phyloP scores from a whole-genome alignment of 37 sponge, comb jelly and placozoan species.

The Aplysina aerophoba region DNA sequence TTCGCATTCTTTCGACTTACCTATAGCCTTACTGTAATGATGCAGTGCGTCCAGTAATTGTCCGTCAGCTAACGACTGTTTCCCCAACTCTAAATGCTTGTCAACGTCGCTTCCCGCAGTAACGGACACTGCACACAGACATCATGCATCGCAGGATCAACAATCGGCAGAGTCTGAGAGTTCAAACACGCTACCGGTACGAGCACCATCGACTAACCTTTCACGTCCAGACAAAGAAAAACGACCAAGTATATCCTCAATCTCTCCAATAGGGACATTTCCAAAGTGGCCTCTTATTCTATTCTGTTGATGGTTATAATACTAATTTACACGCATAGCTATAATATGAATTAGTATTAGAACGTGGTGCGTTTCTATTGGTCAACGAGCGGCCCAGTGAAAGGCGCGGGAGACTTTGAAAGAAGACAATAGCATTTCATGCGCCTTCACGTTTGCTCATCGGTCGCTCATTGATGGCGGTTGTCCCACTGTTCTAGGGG shows the following conservation, averaged over 20 bases:
- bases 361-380: conserved; percentile 20
- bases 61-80: conserved; percentile 78
- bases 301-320: too few species aligned
- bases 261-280: background rate
- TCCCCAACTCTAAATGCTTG: conserved; percentile 86
- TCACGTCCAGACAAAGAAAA: conserved; percentile 60
- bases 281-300: too few species aligned
- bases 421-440: too few species aligned
- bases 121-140: too few species aligned
- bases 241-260: conserved; percentile 35
- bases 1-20: conserved; percentile 47
- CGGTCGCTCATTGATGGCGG: too few species aligned
- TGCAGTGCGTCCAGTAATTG: conserved; percentile 81
- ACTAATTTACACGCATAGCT: too few species aligned
- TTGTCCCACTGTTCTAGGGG: too few species aligned
- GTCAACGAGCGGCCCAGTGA: background rate
- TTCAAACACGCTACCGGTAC: background rate
- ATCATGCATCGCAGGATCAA: too few species aligned
- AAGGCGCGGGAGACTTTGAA: too few species aligned
- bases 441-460: too few species aligned
- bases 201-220: conserved; percentile 19
- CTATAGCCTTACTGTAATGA: conserved; percentile 90
- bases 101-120: conserved; percentile 32
- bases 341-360: conserved; percentile 2
- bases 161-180: too few species aligned